Evolutionary conservation across 2,888 invertebrate genomes (phyloP), one percentile per base, ranked within the genome.

Genomic region (Dolichomitus sp.): DNA sequence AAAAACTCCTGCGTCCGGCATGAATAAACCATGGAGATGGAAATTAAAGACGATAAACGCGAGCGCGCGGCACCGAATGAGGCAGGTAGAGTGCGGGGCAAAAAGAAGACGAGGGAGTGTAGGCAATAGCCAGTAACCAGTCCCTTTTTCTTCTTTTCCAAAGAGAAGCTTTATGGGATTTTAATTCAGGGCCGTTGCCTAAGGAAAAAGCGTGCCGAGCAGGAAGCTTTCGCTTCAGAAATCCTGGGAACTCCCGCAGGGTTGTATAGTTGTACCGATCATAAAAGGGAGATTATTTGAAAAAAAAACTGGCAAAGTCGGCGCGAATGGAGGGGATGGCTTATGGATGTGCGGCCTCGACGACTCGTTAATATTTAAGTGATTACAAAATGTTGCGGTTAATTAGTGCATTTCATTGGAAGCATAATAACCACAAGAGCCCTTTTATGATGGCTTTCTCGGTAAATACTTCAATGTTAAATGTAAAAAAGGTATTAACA

Each of bases 31-130:
- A 92, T 92, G 91, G 91, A 89, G 88, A 91, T 91, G 91, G 91
- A 92, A 92, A 92, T 92, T 92, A 92, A 92, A 92, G 91, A 91
- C 91, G 91, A 92, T 92, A 91, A 92, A 91, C 91, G 90, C 89
- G 88, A 86, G 57, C n/a, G 75, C 72, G 61, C 72, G 52, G 45
- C 78, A 63, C 86, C 87, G 89, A 92, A 89, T 91, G 91, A 90
- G 90, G 90, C 88, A 88, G 88, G 74, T 70, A 65, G 70, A 73
- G 42, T 45, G 52, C 50, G 59, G 65, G 70, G 54, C 54, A 52
- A 69, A 80, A 73, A 69, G 54, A 42, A 68, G 69, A 80, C 75
- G 54, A 72, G 12, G 50, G 45, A 70, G 42, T 30, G 17, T 63
- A 88, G 85, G 84, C 86, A 88, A 85, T 73, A 11, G 37, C 77